Conservation (phyloP, 2,797 vertebrate species). For the Chrosomus eos region DNA sequence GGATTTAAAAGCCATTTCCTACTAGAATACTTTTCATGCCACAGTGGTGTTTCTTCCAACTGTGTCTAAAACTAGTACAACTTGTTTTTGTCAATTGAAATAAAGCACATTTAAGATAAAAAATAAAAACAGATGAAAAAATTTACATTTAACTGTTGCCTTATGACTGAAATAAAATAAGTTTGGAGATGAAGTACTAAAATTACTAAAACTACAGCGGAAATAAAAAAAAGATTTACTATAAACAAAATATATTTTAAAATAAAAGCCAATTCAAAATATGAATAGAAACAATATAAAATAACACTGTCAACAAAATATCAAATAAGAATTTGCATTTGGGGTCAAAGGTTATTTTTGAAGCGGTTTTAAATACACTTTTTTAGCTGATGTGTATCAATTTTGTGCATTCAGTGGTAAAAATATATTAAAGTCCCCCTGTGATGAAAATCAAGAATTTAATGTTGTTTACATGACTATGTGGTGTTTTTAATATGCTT, state of each 20-base stretch:
- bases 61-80: neutral
- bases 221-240: too few relatives aligned
- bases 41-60: neutral
- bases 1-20: neutral
- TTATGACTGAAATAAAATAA: neutral
- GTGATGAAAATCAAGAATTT: too few relatives aligned
- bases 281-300: too few relatives aligned
- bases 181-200: neutral
- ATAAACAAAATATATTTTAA: too few relatives aligned
- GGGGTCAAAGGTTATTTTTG: neutral
- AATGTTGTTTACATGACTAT: too few relatives aligned
- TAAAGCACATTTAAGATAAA: neutral
- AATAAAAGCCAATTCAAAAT: too few relatives aligned
- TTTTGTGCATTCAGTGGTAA: too few relatives aligned
- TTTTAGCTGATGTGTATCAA: too few relatives aligned
- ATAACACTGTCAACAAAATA: too few relatives aligned
- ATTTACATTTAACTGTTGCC: neutral
- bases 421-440: too few relatives aligned
- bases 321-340: neutral
- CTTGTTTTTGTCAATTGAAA: neutral
- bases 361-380: too few relatives aligned
- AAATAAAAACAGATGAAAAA: neutral
- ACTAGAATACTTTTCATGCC: neutral
- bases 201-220: neutral
- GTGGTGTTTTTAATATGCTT: too few relatives aligned